These are phyloP conservation scores for Galeopterus variegatus DNA, from an alignment of 2,113 vertebrate species.

Conservation along the genomic window DNA sequence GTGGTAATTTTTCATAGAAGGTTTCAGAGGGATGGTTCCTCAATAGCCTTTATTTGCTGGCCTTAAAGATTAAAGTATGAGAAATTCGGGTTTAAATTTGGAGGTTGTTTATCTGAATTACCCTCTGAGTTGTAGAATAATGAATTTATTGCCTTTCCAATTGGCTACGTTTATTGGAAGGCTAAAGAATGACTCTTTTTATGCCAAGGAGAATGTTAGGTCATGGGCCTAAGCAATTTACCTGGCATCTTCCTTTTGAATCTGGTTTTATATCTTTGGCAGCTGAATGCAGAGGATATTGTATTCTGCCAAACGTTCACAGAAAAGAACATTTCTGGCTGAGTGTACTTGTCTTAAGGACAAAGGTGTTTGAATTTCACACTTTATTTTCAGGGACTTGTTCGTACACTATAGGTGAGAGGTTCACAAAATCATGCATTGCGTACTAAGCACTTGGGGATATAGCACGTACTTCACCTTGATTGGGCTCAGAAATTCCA, in stretches of 20 bases:
- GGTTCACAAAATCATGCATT: constrained; percentile 64
- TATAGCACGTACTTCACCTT: neutral
- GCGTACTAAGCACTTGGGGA: constrained; percentile 50
- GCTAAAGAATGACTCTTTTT: constrained; percentile 67
- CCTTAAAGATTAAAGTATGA: constrained; percentile 59
- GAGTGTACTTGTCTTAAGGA: constrained; percentile 72
- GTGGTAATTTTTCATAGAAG: constrained; percentile 18
- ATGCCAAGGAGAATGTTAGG: constrained; percentile 80
- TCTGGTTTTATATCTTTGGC: constrained; percentile 62
- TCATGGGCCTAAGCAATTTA: constrained; percentile 67
- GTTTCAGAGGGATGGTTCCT: neutral
- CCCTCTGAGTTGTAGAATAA: constrained; percentile 63
- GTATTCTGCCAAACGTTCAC: constrained; percentile 71
- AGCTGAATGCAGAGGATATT: constrained; percentile 67
- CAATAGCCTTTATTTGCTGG: constrained; percentile 5
- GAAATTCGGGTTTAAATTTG: constrained; percentile 19
- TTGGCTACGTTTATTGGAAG: constrained; percentile 74
- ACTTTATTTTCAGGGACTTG: constrained; percentile 74
- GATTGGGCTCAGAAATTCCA: neutral
- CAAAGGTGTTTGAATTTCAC: constrained; percentile 76
- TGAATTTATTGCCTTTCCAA: constrained; percentile 77
- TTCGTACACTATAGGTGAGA: constrained; percentile 69
- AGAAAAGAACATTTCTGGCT: constrained; percentile 76
- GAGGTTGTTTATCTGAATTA: constrained; percentile 72
- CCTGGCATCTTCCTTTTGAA: constrained; percentile 72